Conservation (phyloP, 2,888 invertebrate genomes). For the Rotaria macrura region DNA sequence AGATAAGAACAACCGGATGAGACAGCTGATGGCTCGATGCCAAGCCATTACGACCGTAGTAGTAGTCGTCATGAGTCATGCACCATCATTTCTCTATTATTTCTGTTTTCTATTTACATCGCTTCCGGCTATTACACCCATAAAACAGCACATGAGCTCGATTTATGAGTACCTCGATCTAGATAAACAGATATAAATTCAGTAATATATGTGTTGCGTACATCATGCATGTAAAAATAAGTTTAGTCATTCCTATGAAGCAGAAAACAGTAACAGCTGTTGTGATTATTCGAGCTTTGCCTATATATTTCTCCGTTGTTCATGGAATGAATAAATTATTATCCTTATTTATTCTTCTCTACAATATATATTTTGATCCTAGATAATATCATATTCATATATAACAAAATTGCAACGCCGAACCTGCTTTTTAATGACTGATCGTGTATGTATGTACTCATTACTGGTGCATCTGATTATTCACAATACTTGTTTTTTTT, state of each 20-base stretch:
- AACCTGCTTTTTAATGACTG: background rate
- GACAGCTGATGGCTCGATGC: background rate
- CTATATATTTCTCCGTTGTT: background rate
- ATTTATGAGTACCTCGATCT: background rate
- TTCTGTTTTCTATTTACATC: background rate
- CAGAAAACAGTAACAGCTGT: background rate
- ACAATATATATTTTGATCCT: background rate
- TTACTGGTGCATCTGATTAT: no score
- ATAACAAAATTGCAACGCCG: background rate
- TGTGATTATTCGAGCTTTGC: background rate
- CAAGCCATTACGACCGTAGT: background rate
- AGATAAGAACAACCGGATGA: background rate
- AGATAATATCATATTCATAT: background rate
- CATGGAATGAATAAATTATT: no score
- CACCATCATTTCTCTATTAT: background rate
- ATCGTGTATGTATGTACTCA: background rate
- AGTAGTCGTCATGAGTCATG: background rate
- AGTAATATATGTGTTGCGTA: background rate
- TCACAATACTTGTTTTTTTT: background rate
- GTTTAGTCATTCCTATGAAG: background rate
- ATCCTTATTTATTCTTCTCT: background rate
- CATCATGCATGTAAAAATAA: background rate
- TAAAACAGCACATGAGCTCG: background rate
- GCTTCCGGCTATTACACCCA: background rate
- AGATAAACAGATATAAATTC: background rate